phyloP scores from a whole-genome alignment of 2,888 invertebrate species.

The Apoderus coryli region DNA sequence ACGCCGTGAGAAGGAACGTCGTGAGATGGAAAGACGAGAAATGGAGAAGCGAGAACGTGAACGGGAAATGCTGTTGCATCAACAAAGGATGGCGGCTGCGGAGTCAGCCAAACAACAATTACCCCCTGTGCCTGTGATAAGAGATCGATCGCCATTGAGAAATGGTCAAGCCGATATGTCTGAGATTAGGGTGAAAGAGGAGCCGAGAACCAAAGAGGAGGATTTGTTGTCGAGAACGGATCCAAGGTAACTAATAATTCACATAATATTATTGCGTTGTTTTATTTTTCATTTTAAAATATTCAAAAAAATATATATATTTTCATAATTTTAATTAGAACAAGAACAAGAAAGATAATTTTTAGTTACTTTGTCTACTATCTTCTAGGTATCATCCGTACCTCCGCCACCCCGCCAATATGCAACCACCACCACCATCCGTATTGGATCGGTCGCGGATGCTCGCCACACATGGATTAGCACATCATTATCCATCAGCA shows the following conservation, averaged over 20 bases:
- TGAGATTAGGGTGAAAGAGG: conserved; percentile 46
- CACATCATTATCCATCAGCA: conserved; percentile 32
- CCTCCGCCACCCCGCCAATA: conserved; percentile 36
- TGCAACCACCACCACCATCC: conserved; percentile 37
- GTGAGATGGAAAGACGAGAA: conserved; percentile 44
- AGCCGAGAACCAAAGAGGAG: conserved; percentile 39
- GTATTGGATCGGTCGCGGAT: conserved; percentile 35
- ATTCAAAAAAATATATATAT: not conserved
- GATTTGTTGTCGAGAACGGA: conserved; percentile 25
- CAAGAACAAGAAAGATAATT: too few species aligned
- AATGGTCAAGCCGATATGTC: conserved; percentile 42
- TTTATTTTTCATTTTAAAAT: not conserved
- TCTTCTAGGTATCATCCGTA: conserved; percentile 37
- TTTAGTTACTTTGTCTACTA: too few species aligned
- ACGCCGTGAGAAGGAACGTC: conserved; percentile 36
- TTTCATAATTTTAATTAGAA: conserved; percentile 1
- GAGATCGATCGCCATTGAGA: conserved; percentile 63
- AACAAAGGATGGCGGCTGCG: conserved; percentile 34
- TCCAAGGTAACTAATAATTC: conserved; percentile 32
- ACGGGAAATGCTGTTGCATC: conserved; percentile 42
- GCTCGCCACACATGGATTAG: conserved; percentile 34
- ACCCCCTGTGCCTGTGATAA: conserved; percentile 26
- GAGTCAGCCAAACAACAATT: conserved; percentile 31
- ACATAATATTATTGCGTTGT: not conserved
- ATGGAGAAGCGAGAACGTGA: conserved; percentile 45